Conservation (phyloP, 2,888 invertebrate species). For the Taenaris catops region DNA sequence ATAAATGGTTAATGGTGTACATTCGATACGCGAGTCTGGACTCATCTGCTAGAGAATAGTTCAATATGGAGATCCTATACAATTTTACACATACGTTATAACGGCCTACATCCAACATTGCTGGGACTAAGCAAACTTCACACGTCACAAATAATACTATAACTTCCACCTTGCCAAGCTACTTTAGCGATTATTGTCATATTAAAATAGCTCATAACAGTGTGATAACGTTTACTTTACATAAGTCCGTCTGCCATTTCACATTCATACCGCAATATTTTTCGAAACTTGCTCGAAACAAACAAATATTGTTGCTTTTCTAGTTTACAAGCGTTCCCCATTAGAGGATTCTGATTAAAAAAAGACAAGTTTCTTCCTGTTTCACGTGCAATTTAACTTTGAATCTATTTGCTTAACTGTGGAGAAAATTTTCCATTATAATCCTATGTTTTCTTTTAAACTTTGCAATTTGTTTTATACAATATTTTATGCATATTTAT, state of each 20-base stretch:
- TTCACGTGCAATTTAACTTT: conserved; percentile 12
- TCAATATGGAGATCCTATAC: not conserved
- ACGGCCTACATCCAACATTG: conserved; percentile 22
- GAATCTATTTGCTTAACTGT: conserved; percentile 11
- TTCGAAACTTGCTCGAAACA: conserved; percentile 17
- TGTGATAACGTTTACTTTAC: too few relatives aligned
- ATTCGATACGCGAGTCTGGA: too few relatives aligned
- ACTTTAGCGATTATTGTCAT: conserved; percentile 1
- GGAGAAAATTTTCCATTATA: conserved; percentile 7
- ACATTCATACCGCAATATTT: conserved; percentile 19
- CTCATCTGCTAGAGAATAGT: too few relatives aligned
- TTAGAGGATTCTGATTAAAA: conserved; percentile 17
- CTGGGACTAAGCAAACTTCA: conserved; percentile 19
- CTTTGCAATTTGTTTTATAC: too few relatives aligned
- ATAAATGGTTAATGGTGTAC: too few relatives aligned
- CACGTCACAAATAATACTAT: conserved; percentile 13
- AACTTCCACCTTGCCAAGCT: not conserved
- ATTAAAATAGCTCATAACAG: not conserved
- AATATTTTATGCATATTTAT: too few relatives aligned
- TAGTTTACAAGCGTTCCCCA: conserved; percentile 17
- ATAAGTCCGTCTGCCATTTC: too few relatives aligned
- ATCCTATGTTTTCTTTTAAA: too few relatives aligned
- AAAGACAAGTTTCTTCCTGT: conserved; percentile 9
- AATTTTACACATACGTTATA: conserved; percentile 14
- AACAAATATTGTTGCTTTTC: conserved; percentile 15